Evolutionary conservation across 2,113 vertebrate genomes (phyloP).

Genomic region (Turnix velox): DNA sequence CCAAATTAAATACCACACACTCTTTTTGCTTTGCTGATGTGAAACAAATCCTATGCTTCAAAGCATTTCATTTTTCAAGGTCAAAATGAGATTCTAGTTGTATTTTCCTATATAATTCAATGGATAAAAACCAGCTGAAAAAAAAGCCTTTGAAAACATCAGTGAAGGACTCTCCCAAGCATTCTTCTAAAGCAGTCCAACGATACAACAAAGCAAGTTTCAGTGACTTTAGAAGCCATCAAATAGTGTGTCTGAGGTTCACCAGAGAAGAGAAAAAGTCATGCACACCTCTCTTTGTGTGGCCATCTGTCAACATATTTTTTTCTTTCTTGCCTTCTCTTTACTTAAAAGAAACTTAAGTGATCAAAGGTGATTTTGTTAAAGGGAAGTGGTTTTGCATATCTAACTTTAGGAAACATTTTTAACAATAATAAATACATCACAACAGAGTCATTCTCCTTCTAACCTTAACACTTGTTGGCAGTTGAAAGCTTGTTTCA

Average conservation of each 20-base stretch:
- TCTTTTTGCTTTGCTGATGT: neutral
- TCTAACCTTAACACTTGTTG: neutral
- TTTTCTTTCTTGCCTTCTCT: neutral
- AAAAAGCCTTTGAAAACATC: neutral
- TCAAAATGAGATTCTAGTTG: neutral
- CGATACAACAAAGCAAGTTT: neutral
- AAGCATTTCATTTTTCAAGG: constrained; percentile 25
- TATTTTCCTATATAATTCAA: neutral
- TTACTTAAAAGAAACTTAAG: neutral
- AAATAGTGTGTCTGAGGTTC: fast-evolving
- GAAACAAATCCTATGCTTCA: constrained; percentile 7
- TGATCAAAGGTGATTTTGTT: neutral
- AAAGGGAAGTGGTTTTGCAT: neutral
- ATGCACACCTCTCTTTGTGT: fast-evolving
- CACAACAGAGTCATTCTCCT: neutral
- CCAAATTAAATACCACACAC: neutral
- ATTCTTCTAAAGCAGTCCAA: neutral
- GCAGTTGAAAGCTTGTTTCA: neutral
- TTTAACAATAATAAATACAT: neutral
- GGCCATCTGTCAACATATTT: neutral
- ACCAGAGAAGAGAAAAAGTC: neutral
- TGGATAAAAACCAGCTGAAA: neutral
- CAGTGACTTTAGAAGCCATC: neutral
- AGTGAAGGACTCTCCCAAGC: neutral
- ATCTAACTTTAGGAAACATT: neutral